Percentiles rank a stretch among this genome's conserved stretches.
These are phyloP conservation scores for Plectrocnemia conspersa DNA, from an alignment of 1,140 invertebrate genomes.

Conservation along the genomic window DNA sequence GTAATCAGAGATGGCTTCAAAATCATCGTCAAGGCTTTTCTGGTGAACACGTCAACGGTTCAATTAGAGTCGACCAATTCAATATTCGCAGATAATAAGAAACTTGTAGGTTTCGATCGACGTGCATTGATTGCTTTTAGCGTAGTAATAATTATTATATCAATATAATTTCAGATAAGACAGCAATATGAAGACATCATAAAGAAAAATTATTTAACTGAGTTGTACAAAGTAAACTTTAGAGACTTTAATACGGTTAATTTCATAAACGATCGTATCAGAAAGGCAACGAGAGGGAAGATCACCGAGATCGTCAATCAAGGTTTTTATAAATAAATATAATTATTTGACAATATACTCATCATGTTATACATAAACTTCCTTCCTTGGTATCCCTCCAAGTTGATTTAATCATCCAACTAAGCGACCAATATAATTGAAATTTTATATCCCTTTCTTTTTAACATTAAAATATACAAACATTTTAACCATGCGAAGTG, in stretches of 20 bases:
- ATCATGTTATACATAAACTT: too few relatives aligned
- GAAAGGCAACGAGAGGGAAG: slow-evolving; percentile 57
- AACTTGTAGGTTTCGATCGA: neutral
- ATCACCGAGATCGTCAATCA: slow-evolving; percentile 59
- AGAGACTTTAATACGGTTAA: slow-evolving; percentile 43
- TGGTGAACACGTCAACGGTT: neutral
- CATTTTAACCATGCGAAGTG: too few relatives aligned
- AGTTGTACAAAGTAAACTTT: slow-evolving; percentile 59
- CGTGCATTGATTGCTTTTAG: neutral
- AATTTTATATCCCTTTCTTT: too few relatives aligned
- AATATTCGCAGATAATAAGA: neutral
- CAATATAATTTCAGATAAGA: slow-evolving; percentile 25
- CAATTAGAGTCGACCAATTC: slow-evolving; percentile 1
- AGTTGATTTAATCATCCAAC: too few relatives aligned
- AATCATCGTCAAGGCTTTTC: neutral
- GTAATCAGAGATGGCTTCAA: neutral
- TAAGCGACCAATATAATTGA: too few relatives aligned
- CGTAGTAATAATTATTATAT: neutral
- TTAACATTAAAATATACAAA: neutral
- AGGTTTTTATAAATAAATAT: too few relatives aligned
- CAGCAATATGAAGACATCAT: slow-evolving; percentile 41
- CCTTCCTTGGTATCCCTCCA: too few relatives aligned
- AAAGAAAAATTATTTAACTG: slow-evolving; percentile 50
- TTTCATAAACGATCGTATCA: slow-evolving; percentile 63
- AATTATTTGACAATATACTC: too few relatives aligned